Percentiles rank a stretch among this genome's conserved stretches.
Conservation (phyloP, 2,797 vertebrate species). For the Holocentrus rufus region DNA sequence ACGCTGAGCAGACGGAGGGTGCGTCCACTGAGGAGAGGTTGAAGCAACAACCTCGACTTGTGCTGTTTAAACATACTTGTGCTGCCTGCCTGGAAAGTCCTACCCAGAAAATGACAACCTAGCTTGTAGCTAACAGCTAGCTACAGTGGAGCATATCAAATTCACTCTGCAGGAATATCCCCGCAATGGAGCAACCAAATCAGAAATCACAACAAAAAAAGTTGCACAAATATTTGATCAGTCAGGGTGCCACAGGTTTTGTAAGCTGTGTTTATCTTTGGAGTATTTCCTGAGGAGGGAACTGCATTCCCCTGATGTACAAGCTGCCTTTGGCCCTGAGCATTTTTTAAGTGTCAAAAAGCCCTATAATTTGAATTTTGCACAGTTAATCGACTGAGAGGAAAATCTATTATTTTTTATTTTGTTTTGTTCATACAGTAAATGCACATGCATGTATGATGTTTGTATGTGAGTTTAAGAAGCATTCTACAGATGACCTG, state of each 20-base stretch:
- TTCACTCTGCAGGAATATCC: slow-evolving; percentile 9
- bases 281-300: no score
- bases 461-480: slow-evolving; percentile 34
- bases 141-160: slow-evolving; percentile 46
- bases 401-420: slow-evolving; percentile 26
- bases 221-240: background rate
- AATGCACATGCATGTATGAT: slow-evolving; percentile 44
- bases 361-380: no score
- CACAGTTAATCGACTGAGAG: slow-evolving; percentile 5
- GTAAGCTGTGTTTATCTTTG: slow-evolving; percentile 1
- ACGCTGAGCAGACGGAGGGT: slow-evolving; percentile 56
- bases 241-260: no score
- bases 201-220: background rate
- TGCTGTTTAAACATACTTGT: slow-evolving; percentile 61
- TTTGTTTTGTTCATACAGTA: slow-evolving; percentile 17
- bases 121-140: slow-evolving; percentile 48
- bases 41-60: slow-evolving; percentile 66
- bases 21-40: slow-evolving; percentile 51
- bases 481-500: slow-evolving; percentile 61
- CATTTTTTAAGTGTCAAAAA: no score
- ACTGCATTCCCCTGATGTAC: no score
- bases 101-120: slow-evolving; percentile 58
- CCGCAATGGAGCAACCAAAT: background rate
- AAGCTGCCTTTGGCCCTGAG: no score
- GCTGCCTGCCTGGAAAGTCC: slow-evolving; percentile 42